Percentiles rank a stretch among this genome's conserved stretches.
Conservation (phyloP, 2,113 vertebrate genomes). For the Myocastor coypus region DNA sequence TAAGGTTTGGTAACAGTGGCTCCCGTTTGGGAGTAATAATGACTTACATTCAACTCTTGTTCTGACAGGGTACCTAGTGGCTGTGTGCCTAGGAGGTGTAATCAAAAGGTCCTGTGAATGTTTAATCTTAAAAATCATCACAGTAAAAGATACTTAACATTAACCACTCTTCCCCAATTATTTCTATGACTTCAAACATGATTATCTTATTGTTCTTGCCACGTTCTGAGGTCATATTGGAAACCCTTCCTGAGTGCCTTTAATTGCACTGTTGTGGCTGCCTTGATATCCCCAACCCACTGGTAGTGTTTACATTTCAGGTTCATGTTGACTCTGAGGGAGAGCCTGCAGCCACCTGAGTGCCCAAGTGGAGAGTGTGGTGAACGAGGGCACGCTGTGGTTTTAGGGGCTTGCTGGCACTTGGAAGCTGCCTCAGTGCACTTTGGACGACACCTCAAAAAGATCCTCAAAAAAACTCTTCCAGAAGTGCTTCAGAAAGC, state of each 20-base stretch:
- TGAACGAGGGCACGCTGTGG: not conserved
- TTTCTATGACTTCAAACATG: not conserved
- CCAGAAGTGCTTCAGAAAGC: not conserved
- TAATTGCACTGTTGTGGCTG: too few relatives aligned
- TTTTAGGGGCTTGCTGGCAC: not conserved
- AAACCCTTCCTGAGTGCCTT: too few relatives aligned
- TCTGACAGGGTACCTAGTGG: not conserved
- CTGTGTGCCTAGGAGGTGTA: not conserved
- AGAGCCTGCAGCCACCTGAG: not conserved
- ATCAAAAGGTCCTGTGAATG: not conserved
- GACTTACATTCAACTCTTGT: not conserved
- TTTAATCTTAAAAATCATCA: not conserved
- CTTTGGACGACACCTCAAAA: not conserved
- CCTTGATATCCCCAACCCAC: not conserved
- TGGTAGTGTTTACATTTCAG: not conserved
- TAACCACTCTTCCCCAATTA: not conserved
- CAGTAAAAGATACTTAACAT: not conserved
- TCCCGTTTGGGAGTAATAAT: not conserved
- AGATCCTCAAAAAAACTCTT: not conserved
- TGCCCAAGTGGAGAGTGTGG: not conserved
- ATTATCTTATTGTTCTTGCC: too few relatives aligned
- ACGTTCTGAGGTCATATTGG: too few relatives aligned
- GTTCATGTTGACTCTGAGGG: not conserved
- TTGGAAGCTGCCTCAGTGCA: not conserved
- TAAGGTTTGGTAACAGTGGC: not conserved